Percentiles rank a stretch among this genome's conserved stretches.
Evolutionary conservation across 2,888 invertebrate species (phyloP).

Genomic region (Thera britannica): DNA sequence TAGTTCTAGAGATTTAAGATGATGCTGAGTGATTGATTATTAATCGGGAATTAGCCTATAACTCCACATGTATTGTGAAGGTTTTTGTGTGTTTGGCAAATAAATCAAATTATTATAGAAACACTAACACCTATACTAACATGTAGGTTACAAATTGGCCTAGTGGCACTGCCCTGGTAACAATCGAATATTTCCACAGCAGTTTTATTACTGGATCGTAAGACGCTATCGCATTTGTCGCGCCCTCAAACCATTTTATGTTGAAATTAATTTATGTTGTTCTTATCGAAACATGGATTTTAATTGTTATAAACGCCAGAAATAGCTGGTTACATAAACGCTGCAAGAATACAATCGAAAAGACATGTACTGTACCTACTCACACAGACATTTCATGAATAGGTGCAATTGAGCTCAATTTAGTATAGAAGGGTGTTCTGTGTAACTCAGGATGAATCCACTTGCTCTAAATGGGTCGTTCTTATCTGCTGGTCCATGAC

Average conservation of each 20-base stretch:
- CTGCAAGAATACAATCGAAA: neutral
- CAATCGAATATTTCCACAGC: conserved; percentile 14
- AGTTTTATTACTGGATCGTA: conserved; percentile 10
- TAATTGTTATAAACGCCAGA: conserved; percentile 9
- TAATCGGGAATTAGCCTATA: no score
- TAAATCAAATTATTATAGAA: no score
- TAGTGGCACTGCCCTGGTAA: conserved; percentile 6
- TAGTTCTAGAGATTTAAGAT: no score
- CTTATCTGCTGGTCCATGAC: neutral
- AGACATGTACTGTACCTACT: neutral
- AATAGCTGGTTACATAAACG: neutral
- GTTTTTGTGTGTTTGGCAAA: no score
- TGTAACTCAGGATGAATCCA: conserved; percentile 16
- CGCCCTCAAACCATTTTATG: conserved; percentile 5
- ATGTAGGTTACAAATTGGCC: neutral
- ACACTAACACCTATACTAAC: no score
- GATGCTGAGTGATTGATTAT: no score
- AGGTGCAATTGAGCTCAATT: conserved; percentile 14
- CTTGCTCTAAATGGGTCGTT: conserved; percentile 20
- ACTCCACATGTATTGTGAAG: no score
- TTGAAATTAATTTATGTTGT: conserved; percentile 8
- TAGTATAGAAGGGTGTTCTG: conserved; percentile 11
- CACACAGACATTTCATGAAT: neutral
- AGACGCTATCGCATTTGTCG: conserved; percentile 15
- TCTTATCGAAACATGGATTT: conserved; percentile 12